Evolutionary conservation across 2,113 vertebrate species (phyloP).

Genomic region (Sphaerodactylus townsendi): DNA sequence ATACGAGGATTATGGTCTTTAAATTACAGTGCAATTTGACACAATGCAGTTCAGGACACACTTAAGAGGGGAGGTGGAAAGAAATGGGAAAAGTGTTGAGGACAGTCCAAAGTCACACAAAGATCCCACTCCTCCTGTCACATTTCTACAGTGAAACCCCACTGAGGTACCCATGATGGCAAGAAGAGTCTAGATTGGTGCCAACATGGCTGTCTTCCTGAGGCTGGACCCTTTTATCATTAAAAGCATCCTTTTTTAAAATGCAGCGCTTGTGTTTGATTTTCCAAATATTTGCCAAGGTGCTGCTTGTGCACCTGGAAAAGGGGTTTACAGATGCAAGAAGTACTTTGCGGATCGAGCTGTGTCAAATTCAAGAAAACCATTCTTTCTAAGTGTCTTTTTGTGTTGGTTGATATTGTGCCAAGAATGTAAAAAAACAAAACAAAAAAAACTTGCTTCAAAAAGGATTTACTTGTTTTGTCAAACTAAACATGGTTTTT

Average conservation of each 20-base stretch:
- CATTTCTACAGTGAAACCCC: neutral
- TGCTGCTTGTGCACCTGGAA: neutral
- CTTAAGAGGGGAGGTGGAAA: neutral
- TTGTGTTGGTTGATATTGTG: slow-evolving; percentile 38
- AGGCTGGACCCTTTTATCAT: slow-evolving; percentile 13
- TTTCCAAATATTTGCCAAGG: slow-evolving; percentile 1
- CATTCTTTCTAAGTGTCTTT: slow-evolving; percentile 17
- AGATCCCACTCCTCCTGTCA: neutral
- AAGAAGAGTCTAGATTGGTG: neutral
- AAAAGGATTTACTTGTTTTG: slow-evolving; percentile 41
- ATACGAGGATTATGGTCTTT: slow-evolving; percentile 23
- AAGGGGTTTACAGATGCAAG: neutral
- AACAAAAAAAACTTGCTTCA: slow-evolving; percentile 22
- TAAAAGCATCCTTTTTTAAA: slow-evolving; percentile 17
- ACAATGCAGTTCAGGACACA: neutral
- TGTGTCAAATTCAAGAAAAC: slow-evolving; percentile 18
- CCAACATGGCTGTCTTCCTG: slow-evolving; percentile 11
- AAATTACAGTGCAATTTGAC: neutral
- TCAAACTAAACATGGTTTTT: slow-evolving; percentile 34
- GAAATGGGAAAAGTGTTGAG: neutral
- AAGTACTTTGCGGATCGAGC: slow-evolving; percentile 11
- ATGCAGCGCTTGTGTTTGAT: neutral
- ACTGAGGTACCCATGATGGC: neutral
- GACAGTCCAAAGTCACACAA: neutral
- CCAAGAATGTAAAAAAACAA: slow-evolving; percentile 25